These are phyloP conservation scores for Emydoidea blandingii DNA, from an alignment of 2,797 vertebrate species.

Conservation along the genomic window DNA sequence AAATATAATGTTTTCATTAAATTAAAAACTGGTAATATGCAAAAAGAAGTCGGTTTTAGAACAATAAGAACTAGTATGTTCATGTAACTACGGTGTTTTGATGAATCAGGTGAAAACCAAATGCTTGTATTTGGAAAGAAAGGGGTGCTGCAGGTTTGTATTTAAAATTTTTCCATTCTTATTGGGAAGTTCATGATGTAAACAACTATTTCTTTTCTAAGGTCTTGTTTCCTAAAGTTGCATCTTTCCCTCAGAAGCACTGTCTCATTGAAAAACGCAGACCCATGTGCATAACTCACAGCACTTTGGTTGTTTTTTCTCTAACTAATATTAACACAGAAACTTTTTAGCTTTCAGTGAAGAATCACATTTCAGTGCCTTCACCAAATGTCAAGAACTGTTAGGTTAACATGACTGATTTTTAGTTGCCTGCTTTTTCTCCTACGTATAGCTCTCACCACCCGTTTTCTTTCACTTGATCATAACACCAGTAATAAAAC, in stretches of 20 bases:
- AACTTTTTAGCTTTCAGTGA: constrained; percentile 45
- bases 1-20: constrained; percentile 22
- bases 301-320: neutral
- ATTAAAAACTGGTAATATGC: neutral
- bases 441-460: constrained; percentile 32
- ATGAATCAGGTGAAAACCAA: constrained; percentile 27
- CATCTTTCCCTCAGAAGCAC: constrained; percentile 15
- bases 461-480: constrained; percentile 66
- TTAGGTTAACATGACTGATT: constrained; percentile 32
- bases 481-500: constrained; percentile 70
- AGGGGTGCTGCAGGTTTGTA: neutral
- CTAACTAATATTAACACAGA: constrained; percentile 13
- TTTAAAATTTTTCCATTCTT: neutral
- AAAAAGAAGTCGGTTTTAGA: neutral
- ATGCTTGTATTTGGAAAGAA: neutral
- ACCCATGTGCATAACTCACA: neutral
- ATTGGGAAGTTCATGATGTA: neutral
- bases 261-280: neutral
- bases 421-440: constrained; percentile 47
- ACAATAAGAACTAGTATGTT: neutral
- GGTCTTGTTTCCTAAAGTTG: constrained; percentile 22
- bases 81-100: neutral
- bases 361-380: constrained; percentile 38
- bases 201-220: constrained; percentile 7
- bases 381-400: constrained; percentile 13